Evolutionary conservation across 2,113 vertebrate species (phyloP).

Genomic region (Psephotus haematonotus): DNA sequence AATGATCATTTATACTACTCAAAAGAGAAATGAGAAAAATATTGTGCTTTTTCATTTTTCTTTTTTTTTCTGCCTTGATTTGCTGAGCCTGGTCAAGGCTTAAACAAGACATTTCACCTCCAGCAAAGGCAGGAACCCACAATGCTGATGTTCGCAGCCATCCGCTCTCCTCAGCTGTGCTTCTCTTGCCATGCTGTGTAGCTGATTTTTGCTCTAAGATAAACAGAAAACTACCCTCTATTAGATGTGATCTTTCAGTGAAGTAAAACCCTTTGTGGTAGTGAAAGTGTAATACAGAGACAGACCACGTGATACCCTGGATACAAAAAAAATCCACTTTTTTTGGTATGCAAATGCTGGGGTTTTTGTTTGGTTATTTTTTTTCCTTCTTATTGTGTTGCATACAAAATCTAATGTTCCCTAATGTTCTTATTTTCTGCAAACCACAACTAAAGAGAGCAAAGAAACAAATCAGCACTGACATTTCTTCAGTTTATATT

Average conservation of each 20-base stretch:
- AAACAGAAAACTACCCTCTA: not conserved
- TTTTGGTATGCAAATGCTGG: fast-evolving
- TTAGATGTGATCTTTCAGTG: not conserved
- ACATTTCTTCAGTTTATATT: not conserved
- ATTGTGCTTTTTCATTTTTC: not conserved
- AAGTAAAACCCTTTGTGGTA: not conserved
- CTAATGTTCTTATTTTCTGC: not conserved
- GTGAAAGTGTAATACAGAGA: not conserved
- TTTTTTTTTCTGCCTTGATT: not conserved
- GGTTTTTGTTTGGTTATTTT: not conserved
- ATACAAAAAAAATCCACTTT: not conserved
- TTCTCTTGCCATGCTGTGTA: not conserved
- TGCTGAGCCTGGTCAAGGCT: not conserved
- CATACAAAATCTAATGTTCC: not conserved
- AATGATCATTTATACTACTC: not conserved
- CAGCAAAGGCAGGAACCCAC: not conserved
- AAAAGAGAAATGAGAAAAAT: not conserved
- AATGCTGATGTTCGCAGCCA: not conserved
- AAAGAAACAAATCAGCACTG: not conserved
- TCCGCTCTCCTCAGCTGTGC: fast-evolving
- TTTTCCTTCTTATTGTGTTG: not conserved
- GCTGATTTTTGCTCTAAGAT: not conserved
- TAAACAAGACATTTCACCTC: not conserved
- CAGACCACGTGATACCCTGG: fast-evolving
- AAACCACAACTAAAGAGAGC: not conserved